Conservation (phyloP, 1,140 invertebrate species). For the Pseudomyrmex pallidus region DNA sequence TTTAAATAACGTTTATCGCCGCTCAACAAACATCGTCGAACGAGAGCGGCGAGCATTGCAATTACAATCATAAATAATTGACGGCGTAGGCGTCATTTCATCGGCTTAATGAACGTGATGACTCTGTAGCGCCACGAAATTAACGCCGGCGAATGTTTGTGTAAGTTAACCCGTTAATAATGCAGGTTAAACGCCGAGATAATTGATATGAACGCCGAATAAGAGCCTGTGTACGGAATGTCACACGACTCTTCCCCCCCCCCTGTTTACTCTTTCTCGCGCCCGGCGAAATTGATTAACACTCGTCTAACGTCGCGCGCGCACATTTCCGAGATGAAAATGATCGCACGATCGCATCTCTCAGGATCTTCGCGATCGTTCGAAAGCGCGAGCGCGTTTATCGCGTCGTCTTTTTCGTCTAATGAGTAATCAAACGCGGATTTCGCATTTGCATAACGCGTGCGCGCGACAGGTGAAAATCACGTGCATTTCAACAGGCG, state of each 20-base stretch:
- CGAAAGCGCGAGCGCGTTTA: neutral
- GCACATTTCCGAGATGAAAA: neutral
- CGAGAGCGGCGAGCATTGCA: neutral
- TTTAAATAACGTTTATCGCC: no score
- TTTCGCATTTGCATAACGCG: neutral
- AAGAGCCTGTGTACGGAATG: neutral
- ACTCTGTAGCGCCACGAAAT: no score
- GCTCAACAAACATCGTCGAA: no score
- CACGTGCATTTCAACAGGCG: neutral
- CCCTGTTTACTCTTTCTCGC: neutral
- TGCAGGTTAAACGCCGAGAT: constrained; percentile 35
- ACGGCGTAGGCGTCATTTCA: neutral
- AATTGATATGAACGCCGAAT: constrained; percentile 30
- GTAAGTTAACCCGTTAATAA: constrained; percentile 36
- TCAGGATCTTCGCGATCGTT: neutral
- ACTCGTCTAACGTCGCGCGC: neutral
- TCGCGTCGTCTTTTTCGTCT: neutral
- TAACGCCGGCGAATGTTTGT: constrained; percentile 26
- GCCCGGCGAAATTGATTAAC: constrained; percentile 33
- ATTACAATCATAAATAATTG: constrained; percentile 2
- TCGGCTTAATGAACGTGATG: constrained; percentile 40
- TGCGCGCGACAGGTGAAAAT: no score
- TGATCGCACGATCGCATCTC: neutral
- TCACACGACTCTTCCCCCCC: neutral
- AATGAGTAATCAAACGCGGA: neutral